phyloP scores from a whole-genome alignment of 64 coral and sea anemone genomes.

The Catalaphyllia jardinei region DNA sequence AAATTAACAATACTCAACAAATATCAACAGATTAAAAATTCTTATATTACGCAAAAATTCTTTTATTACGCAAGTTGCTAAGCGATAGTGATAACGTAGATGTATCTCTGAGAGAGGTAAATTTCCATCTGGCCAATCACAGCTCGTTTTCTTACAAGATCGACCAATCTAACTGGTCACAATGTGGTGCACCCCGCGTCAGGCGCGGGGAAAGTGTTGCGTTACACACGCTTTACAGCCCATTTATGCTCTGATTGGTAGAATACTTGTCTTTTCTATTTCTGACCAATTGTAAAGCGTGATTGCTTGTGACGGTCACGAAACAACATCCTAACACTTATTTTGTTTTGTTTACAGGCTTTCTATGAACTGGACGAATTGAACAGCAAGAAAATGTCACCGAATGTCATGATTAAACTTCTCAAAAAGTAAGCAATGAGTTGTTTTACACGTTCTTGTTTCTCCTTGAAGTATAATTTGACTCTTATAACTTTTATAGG shows the following conservation, averaged over 20 bases:
- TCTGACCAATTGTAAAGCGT: too few species aligned
- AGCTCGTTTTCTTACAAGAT: background rate
- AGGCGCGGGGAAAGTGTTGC: background rate
- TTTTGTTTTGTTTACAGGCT: slow-evolving; percentile 44
- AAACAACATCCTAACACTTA: background rate
- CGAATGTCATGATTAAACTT: slow-evolving; percentile 84
- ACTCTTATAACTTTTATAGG: too few species aligned
- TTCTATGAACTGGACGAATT: slow-evolving; percentile 96
- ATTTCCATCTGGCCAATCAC: background rate
- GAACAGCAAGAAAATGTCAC: slow-evolving; percentile 89
- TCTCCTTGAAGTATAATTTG: too few species aligned
- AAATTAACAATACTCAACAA: background rate
- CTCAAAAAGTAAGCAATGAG: slow-evolving; percentile 59
- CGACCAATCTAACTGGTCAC: background rate
- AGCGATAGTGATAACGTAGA: too few species aligned
- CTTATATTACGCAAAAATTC: background rate
- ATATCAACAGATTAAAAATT: background rate
- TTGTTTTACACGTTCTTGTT: background rate
- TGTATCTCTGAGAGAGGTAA: background rate
- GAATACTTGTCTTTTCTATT: too few species aligned
- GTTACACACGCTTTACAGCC: too few species aligned
- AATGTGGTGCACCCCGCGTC: background rate
- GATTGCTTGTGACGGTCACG: too few species aligned
- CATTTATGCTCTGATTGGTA: too few species aligned
- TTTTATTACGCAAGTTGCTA: background rate